A percentile compares a stretch with the other conserved stretches of the same genome.
Evolutionary conservation across 2,113 vertebrate genomes (phyloP).

Genomic region (Ctenomys sociabilis): DNA sequence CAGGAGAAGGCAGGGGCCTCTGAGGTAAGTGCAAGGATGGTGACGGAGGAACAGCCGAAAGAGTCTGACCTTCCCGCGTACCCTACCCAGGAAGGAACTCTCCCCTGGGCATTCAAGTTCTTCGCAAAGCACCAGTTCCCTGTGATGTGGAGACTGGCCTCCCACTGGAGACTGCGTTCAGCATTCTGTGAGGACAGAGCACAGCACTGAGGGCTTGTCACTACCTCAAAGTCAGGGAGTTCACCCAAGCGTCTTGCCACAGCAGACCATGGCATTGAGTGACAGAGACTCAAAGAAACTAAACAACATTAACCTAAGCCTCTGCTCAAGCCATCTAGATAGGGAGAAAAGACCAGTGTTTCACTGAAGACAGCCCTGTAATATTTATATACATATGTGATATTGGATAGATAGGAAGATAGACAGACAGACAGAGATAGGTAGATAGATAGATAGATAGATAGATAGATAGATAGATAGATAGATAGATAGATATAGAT

Average conservation of each 20-base stretch:
- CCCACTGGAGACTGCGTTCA: background rate
- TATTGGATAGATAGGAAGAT: too few species aligned
- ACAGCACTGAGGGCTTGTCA: background rate
- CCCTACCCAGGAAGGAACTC: background rate
- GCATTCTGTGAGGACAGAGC: background rate
- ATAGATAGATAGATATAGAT: background rate
- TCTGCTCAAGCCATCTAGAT: background rate
- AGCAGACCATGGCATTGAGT: background rate
- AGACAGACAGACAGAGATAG: too few species aligned
- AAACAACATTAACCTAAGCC: background rate
- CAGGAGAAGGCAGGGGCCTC: too few species aligned
- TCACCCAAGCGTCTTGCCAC: background rate
- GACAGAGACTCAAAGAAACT: background rate
- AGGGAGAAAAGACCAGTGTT: background rate
- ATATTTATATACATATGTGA: background rate
- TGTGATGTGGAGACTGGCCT: background rate
- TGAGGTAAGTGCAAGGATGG: background rate
- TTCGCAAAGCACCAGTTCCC: background rate
- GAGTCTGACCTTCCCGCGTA: background rate
- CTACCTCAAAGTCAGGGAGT: background rate
- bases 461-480: too few species aligned
- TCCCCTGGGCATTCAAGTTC: background rate
- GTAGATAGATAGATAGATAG: too few species aligned
- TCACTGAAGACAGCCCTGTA: background rate
- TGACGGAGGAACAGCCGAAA: fast-evolving